phyloP scores from a whole-genome alignment of 1,140 invertebrate species.

The Drosophila persimilis region DNA sequence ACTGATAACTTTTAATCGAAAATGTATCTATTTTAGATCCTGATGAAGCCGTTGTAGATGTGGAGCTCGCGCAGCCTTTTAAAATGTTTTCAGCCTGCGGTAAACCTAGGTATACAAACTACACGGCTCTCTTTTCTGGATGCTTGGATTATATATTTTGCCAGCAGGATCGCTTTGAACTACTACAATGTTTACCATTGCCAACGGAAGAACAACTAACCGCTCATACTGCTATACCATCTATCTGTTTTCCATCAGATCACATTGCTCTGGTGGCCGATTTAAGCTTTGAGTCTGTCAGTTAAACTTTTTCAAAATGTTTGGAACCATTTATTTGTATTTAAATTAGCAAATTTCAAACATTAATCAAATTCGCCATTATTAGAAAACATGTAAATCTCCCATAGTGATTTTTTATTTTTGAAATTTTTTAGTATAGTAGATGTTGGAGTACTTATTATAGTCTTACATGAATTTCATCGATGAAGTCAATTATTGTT shows the following conservation, averaged over 20 bases:
- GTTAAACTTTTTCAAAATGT: not conserved
- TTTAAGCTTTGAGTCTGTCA: slow-evolving; percentile 83
- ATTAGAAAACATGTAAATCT: too few relatives aligned
- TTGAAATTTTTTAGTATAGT: too few relatives aligned
- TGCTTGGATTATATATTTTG: slow-evolving; percentile 97
- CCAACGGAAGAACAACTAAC: slow-evolving; percentile 90
- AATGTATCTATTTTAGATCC: slow-evolving; percentile 83
- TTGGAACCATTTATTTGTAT: too few relatives aligned
- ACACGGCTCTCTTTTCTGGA: slow-evolving; percentile 90
- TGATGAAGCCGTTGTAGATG: slow-evolving; percentile 86
- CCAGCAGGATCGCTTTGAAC: slow-evolving; percentile 86
- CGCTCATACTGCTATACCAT: slow-evolving; percentile 90
- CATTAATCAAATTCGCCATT: too few relatives aligned
- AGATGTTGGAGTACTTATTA: too few relatives aligned
- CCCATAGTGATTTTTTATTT: too few relatives aligned
- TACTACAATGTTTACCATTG: slow-evolving; percentile 90
- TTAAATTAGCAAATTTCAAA: too few relatives aligned
- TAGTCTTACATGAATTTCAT: too few relatives aligned
- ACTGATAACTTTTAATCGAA: too few relatives aligned
- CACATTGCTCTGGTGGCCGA: slow-evolving; percentile 94
- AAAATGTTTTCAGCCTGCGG: slow-evolving; percentile 89
- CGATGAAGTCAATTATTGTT: too few relatives aligned
- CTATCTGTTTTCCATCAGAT: slow-evolving; percentile 94
- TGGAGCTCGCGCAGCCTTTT: slow-evolving; percentile 87
- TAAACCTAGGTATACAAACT: slow-evolving; percentile 93